These are phyloP conservation scores for Alouatta palliata DNA, from an alignment of 2,113 vertebrate genomes.

Conservation along the genomic window DNA sequence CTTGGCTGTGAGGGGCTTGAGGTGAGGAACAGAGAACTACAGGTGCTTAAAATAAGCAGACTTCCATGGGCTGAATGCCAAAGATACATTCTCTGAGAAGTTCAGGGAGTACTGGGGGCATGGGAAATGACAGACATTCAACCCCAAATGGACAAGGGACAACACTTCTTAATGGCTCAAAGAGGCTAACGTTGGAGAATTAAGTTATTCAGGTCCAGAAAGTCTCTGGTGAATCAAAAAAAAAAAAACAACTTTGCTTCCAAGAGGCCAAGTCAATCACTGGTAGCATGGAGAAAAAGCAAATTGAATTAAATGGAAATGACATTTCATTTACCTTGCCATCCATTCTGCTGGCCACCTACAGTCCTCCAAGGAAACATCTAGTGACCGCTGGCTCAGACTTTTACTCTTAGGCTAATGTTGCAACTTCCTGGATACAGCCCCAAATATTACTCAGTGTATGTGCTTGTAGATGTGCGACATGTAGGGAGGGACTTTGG, in stretches of 20 bases:
- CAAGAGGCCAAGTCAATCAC: background rate
- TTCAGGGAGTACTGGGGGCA: background rate
- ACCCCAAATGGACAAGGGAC: background rate
- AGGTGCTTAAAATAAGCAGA: background rate
- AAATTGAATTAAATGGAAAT: conserved; percentile 55
- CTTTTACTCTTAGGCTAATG: background rate
- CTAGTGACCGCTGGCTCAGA: background rate
- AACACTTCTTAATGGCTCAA: background rate
- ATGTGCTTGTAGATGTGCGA: background rate
- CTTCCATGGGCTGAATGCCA: background rate
- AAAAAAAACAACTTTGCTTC: background rate
- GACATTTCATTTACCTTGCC: conserved; percentile 36
- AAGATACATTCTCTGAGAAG: background rate
- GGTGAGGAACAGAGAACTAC: background rate
- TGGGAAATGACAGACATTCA: background rate
- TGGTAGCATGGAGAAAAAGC: background rate
- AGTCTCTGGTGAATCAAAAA: background rate
- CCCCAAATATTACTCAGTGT: background rate
- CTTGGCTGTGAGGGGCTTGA: background rate
- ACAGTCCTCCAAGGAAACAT: background rate
- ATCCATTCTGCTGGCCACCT: background rate
- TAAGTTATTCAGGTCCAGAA: background rate
- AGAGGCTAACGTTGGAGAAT: background rate
- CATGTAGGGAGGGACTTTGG: background rate
- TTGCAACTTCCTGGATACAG: background rate